These are phyloP conservation scores for Miniopterus natalensis DNA, from an alignment of 2,113 vertebrate genomes.

Conservation along the genomic window DNA sequence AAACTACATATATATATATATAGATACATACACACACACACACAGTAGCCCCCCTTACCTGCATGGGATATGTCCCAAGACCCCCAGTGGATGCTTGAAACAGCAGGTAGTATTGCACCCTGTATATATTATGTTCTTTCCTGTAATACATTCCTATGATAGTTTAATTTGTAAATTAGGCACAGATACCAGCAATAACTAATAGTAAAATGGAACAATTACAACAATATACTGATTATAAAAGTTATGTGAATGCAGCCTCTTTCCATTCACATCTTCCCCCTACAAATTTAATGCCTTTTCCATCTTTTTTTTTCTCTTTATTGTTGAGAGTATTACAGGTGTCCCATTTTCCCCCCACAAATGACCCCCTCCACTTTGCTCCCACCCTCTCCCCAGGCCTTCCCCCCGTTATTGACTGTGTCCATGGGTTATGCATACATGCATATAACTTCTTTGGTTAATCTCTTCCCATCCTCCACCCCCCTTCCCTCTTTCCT, in stretches of 20 bases:
- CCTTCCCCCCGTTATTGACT: no score
- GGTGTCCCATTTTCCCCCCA: no score
- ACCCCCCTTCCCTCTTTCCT: no score
- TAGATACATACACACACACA: no score
- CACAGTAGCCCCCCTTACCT: no score
- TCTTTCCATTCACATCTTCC: background rate
- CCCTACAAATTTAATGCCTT: background rate
- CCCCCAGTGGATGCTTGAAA: background rate
- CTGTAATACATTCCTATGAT: no score
- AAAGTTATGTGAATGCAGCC: background rate
- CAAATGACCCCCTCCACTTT: no score
- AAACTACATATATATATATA: background rate
- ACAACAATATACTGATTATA: background rate
- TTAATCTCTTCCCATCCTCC: no score
- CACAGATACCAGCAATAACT: background rate
- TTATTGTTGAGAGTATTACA: no score
- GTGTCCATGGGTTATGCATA: no score
- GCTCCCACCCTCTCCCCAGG: no score
- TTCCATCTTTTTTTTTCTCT: background rate
- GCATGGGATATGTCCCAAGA: background rate
- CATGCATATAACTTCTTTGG: no score
- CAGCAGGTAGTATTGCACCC: background rate
- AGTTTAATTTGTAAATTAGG: background rate
- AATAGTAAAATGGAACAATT: background rate
- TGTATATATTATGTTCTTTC: background rate